Conservation (phyloP, 2,797 vertebrate genomes). For the Myotis daubentonii region DNA sequence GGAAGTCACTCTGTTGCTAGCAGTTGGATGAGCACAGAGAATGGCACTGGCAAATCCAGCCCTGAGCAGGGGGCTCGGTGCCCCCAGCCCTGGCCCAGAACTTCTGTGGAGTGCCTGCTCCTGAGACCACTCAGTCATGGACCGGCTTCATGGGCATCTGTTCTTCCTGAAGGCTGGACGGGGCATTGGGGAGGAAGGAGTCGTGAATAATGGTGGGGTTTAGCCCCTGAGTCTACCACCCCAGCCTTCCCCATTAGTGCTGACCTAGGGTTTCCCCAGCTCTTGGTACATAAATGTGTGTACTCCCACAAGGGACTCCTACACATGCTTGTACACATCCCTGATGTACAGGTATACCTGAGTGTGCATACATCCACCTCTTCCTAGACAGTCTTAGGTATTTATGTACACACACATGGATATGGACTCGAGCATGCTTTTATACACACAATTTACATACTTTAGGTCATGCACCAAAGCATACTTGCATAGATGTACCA, state of each 20-base stretch:
- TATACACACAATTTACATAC: neutral
- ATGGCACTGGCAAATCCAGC: neutral
- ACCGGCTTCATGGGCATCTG: constrained; percentile 62
- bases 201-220: neutral
- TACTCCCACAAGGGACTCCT: neutral
- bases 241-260: neutral
- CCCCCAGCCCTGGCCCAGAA: neutral
- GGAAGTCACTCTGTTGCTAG: neutral
- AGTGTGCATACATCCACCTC: neutral
- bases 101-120: neutral
- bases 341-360: neutral
- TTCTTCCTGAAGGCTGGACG: constrained; percentile 57
- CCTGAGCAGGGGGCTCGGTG: neutral
- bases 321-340: neutral
- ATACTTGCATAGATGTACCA: neutral
- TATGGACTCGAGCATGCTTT: neutral
- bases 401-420: neutral
- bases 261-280: neutral
- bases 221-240: neutral
- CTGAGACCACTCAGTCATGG: constrained; percentile 27
- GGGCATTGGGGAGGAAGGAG: constrained; percentile 23
- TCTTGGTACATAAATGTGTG: neutral
- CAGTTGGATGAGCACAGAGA: constrained; percentile 15
- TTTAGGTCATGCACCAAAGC: neutral
- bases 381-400: neutral